Conservation (phyloP, 2,888 invertebrate species). For the Vesta saturnalis region DNA sequence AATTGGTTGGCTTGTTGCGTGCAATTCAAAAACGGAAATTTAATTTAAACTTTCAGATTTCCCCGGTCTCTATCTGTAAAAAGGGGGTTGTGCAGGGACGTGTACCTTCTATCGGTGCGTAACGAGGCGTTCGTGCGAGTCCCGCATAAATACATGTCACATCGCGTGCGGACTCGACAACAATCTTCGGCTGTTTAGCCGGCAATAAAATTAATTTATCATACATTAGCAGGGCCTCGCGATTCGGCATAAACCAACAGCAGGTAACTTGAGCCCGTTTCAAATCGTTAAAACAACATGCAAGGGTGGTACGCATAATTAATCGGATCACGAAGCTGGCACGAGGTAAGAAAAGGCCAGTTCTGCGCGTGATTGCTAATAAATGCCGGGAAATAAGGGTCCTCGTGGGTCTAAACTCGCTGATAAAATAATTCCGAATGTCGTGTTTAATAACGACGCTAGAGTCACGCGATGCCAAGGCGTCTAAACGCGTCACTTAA, state of each 20-base stretch:
- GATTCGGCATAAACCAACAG: constrained; percentile 59
- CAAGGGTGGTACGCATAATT: constrained; percentile 61
- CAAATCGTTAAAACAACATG: constrained; percentile 54
- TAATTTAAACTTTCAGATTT: constrained; percentile 62
- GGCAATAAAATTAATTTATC: constrained; percentile 65
- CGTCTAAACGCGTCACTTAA: constrained; percentile 57
- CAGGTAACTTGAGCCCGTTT: constrained; percentile 47
- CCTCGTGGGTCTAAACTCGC: constrained; percentile 61
- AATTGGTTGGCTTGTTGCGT: constrained; percentile 62
- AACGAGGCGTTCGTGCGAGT: constrained; percentile 54
- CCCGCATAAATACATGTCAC: constrained; percentile 59
- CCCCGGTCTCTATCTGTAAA: constrained; percentile 35
- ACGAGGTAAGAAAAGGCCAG: constrained; percentile 61
- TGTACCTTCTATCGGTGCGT: constrained; percentile 43
- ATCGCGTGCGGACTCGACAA: constrained; percentile 62
- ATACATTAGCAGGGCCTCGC: constrained; percentile 57
- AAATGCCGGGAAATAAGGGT: constrained; percentile 64
- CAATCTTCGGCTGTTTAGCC: constrained; percentile 63
- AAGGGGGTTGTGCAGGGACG: constrained; percentile 15
- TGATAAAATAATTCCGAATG: constrained; percentile 64
- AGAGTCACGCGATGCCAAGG: constrained; percentile 55
- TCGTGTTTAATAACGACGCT: constrained; percentile 62
- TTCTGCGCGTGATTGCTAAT: constrained; percentile 62
- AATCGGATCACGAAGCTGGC: constrained; percentile 61
- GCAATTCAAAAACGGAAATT: constrained; percentile 63